A percentile compares a stretch with the other conserved stretches of the same genome.
Conservation (phyloP, 2,113 vertebrate species). For the Nymphicus hollandicus region DNA sequence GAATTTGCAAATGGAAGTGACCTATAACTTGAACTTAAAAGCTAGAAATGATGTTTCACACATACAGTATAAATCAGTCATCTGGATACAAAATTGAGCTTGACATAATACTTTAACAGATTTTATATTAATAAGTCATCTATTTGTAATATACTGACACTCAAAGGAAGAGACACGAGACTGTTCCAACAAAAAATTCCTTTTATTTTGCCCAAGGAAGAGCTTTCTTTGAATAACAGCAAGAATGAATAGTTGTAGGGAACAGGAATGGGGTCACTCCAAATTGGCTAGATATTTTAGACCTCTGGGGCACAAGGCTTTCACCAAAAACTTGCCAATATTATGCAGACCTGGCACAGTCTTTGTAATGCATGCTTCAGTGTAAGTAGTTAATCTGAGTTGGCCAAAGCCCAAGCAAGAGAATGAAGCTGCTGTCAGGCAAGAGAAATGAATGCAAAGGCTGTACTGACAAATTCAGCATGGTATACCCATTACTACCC, state of each 20-base stretch:
- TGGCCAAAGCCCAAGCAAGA: constrained; percentile 20
- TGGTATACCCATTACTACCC: background rate
- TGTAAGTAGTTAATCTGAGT: background rate
- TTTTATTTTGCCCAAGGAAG: background rate
- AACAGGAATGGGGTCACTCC: background rate
- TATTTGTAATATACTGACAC: constrained; percentile 13
- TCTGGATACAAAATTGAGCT: background rate
- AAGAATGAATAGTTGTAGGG: background rate
- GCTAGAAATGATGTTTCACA: constrained; percentile 11
- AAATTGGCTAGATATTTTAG: background rate
- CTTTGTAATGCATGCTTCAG: background rate
- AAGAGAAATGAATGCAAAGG: background rate
- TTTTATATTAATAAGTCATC: background rate
- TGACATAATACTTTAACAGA: background rate
- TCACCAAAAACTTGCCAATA: background rate
- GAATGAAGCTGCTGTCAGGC: constrained; percentile 7
- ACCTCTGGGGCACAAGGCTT: background rate
- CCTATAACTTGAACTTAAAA: background rate
- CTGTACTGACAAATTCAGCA: background rate
- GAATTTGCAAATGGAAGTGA: background rate
- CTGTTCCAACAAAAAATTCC: background rate
- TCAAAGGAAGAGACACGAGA: background rate
- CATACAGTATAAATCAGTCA: background rate
- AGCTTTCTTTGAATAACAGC: background rate
- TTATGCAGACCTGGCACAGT: background rate